These are phyloP conservation scores for Tragopan temminckii DNA, from an alignment of 2,797 vertebrate genomes.

Conservation along the genomic window DNA sequence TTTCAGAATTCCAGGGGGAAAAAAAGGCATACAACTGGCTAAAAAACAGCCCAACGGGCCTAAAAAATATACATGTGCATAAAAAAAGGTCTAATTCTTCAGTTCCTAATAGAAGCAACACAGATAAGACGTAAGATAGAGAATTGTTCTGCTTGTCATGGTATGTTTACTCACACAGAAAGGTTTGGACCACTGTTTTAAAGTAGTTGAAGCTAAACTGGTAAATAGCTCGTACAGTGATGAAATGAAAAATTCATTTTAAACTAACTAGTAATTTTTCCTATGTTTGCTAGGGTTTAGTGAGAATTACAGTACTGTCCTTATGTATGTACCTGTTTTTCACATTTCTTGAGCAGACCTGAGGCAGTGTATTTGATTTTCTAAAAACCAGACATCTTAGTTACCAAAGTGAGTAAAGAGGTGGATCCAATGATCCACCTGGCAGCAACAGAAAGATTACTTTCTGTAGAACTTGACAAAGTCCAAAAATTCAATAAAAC, in stretches of 20 bases:
- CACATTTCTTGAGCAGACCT: neutral
- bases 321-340: rapidly evolving
- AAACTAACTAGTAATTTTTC: neutral
- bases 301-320: neutral
- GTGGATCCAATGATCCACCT: neutral
- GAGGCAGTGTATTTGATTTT: neutral
- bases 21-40: neutral
- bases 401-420: neutral
- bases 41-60: neutral
- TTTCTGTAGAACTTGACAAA: neutral
- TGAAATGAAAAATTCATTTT: neutral
- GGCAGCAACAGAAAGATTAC: neutral
- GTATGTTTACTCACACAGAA: neutral
- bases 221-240: neutral
- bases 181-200: neutral
- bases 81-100: neutral
- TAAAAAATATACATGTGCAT: neutral
- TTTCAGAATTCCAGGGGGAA: neutral
- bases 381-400: neutral
- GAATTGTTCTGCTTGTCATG: neutral
- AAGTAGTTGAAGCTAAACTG: neutral
- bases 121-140: neutral
- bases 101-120: neutral
- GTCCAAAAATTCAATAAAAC: neutral
- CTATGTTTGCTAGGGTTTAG: neutral